A percentile compares a stretch with the other conserved stretches of the same genome.
Evolutionary conservation across 2,113 vertebrate species (phyloP).

Genomic region (Meles meles): DNA sequence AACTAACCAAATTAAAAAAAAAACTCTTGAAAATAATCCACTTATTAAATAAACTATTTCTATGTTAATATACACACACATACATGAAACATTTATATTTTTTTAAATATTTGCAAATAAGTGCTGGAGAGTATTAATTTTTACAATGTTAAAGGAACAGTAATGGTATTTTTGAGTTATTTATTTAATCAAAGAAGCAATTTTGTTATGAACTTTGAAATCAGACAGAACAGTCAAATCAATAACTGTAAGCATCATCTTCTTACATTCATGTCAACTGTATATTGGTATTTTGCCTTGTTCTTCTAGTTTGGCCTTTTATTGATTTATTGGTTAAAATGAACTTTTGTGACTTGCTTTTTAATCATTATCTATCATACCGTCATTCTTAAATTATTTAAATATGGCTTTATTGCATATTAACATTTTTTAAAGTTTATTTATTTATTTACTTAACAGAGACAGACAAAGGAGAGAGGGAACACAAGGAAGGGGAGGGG

Average conservation of each 20-base stretch:
- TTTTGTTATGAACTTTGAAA: constrained; percentile 32
- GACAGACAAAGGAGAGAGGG: too few relatives aligned
- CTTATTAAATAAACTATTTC: not conserved
- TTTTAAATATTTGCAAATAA: constrained; percentile 66
- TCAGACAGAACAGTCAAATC: constrained; percentile 19
- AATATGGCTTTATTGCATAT: not conserved
- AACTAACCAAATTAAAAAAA: constrained; percentile 38
- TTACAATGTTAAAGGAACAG: not conserved
- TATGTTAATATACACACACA: not conserved
- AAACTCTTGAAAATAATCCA: not conserved
- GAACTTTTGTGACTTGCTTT: not conserved
- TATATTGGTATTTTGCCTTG: not conserved
- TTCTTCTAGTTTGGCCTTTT: not conserved
- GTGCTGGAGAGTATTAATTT: constrained; percentile 6
- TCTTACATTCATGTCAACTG: constrained; percentile 8
- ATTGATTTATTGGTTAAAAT: not conserved
- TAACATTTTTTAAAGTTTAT: not conserved
- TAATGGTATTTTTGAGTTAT: not conserved
- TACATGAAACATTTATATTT: constrained; percentile 1
- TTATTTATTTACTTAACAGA: too few relatives aligned
- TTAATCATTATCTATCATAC: not conserved
- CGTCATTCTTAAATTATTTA: not conserved
- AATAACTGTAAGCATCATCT: not conserved
- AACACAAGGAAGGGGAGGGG: too few relatives aligned
- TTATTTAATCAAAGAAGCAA: constrained; percentile 28